Conservation (phyloP, 2,113 vertebrate genomes). For the Columba livia region DNA sequence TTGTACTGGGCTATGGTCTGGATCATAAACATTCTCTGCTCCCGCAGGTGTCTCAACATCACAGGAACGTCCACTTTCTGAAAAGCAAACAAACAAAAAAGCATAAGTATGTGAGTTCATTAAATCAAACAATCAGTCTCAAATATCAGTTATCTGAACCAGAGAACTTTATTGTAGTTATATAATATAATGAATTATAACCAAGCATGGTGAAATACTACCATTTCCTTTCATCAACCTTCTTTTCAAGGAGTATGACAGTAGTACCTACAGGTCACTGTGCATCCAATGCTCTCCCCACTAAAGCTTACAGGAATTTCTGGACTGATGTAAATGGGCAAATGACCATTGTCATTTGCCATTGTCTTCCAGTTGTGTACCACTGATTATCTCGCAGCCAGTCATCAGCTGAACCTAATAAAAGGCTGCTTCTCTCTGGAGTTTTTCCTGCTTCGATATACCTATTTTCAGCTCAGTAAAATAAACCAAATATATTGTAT, state of each 20-base stretch:
- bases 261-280: neutral
- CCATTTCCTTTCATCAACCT: neutral
- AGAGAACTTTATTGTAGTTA: neutral
- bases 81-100: neutral
- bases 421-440: neutral
- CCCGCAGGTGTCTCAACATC: slow-evolving; percentile 88
- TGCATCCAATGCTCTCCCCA: neutral
- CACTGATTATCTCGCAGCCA: neutral
- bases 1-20: slow-evolving; percentile 95
- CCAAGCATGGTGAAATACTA: neutral
- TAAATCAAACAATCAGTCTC: neutral
- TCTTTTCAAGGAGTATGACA: neutral
- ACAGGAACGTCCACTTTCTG: slow-evolving; percentile 90
- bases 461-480: neutral
- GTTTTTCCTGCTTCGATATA: neutral
- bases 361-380: neutral
- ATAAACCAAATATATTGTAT: neutral
- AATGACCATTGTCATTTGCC: neutral
- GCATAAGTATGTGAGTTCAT: neutral
- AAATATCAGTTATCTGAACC: neutral
- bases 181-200: neutral
- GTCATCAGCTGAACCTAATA: neutral
- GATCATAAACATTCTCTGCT: slow-evolving; percentile 94
- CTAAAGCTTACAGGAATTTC: neutral
- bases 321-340: neutral